These are phyloP conservation scores for Criorhina ranunculi DNA, from an alignment of 2,888 invertebrate genomes.

Conservation along the genomic window DNA sequence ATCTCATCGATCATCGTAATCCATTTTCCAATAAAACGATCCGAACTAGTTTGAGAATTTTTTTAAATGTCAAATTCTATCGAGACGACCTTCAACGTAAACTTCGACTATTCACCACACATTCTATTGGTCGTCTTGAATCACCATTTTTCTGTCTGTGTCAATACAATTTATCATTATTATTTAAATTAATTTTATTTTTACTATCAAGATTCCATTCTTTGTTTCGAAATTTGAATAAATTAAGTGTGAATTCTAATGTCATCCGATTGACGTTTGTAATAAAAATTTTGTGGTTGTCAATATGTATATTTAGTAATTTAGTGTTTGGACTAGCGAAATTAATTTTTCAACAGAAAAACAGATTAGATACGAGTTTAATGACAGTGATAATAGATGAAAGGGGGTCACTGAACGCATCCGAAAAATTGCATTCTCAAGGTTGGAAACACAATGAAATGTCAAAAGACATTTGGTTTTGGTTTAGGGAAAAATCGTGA, in stretches of 20 bases:
- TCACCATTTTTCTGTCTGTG: not conserved
- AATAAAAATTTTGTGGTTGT: not conserved
- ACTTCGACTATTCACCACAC: not conserved
- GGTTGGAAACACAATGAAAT: not conserved
- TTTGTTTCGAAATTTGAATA: not conserved
- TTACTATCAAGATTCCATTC: not conserved
- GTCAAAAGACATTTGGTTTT: not conserved
- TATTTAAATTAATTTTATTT: constrained; percentile 4
- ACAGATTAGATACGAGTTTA: not conserved
- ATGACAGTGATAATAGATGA: constrained; percentile 5
- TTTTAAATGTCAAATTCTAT: constrained; percentile 15
- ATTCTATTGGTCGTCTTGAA: not conserved
- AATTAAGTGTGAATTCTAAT: not conserved
- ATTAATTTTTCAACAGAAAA: not conserved
- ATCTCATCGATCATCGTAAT: not conserved
- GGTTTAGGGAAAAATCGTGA: not conserved
- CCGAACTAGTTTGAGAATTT: not conserved
- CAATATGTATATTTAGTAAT: not conserved
- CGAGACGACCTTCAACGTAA: constrained; percentile 19
- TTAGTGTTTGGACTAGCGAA: not conserved
- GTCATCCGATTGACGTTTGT: not conserved
- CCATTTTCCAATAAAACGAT: not conserved
- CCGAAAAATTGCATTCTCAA: not conserved
- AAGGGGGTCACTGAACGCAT: constrained; percentile 6
- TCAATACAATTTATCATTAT: constrained; percentile 9